Evolutionary conservation across 1,140 invertebrate genomes (phyloP), one percentile per base, ranked within the genome.

Genomic region (Stratiolaelaps scimitus): DNA sequence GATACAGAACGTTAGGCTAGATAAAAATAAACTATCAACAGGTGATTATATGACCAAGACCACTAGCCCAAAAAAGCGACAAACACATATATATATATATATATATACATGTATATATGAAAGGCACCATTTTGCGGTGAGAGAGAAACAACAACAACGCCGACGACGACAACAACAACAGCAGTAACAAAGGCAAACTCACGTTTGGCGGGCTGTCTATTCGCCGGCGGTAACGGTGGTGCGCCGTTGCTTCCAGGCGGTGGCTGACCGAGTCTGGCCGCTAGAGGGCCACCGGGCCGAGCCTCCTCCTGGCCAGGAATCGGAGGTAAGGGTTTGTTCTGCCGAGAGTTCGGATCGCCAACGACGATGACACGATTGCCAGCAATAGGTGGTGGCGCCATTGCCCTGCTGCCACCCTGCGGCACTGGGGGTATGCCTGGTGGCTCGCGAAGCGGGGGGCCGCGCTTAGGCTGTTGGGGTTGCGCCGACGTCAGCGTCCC

Each of bases 351-450:
- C 1, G 53, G 53, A 60, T 60, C 53, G 15, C 53, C 53, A 23
- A 60, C 53, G 0, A 60, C 53, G 34, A 74, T 70, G 47, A 74
- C 74, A 17, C 72, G 65, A 23, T 72, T 64, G 40, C 73, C 69
- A 19, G 71, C 66, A 20, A 66, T 66, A 65, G 29, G 68, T 43
- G 68, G 64, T 6, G 64, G 56, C 13, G 70, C 68, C 34, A 69
- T 71, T 7, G 66, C 56, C 17, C 69, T 66, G 43, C 30, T 48
- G 23, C 53, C 53, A 23, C 53, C 53, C 23, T 60, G 67, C 43
- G 88, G 88, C 75, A 91, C 84, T 60, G 87, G 84, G 64, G 87
- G 87, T 73, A 88, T 79, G 64, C 86, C 83, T 44, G 88, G 87
- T 68, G 87, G 87, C 64, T 85, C 86, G 46, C 53, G 53, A 17